Evolutionary conservation across 1,140 invertebrate genomes (phyloP), one percentile per base, ranked within the genome.

Genomic region (Ceratoteleas bidentatus): DNA sequence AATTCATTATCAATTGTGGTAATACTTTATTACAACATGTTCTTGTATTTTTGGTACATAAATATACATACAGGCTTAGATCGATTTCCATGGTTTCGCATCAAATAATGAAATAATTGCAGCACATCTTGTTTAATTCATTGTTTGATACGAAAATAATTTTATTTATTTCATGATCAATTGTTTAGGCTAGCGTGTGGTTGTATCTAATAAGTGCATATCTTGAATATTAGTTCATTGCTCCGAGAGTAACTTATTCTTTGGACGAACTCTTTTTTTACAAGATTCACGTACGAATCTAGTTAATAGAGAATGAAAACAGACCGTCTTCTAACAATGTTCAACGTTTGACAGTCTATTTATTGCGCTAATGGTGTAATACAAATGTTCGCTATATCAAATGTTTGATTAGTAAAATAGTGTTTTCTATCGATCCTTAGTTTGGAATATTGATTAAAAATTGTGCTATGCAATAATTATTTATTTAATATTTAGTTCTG

Each of bases 11-110:
- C 65, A 78, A 70, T 33, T 70, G 57, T 68, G 84, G 84, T 75
- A 90, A 87, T 90, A 87, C 75, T 90, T 90, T 90, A 89, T 90
- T 88, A 88, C 85, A 90, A 90, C 8, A n/a, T 43, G 8, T 43
- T 43, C n/a, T 43, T 43, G 40, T 81, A 85, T 84, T 90, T 78
- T 70, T 88, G 84, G 88, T 90, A 90, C 88, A 90, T 90, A 90
- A 90, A 90, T 90, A 90, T 89, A 89, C 87, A 90, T 89, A 85
- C 53, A 75, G 66, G 60, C 72, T 81, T 81, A 70, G 60, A 49
- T 58, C 34, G 61, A 73, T 34, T 58, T 57, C 16, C 6, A 33
- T 70, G 13, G 0, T 56, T 65, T 66, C 61, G 68, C 66, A 72
- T 72, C 68, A 73, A 79, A 70, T 40, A 57, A 72, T 57, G 58